These are phyloP conservation scores for Egretta garzetta DNA, from an alignment of 2,113 vertebrate species.

Conservation along the genomic window DNA sequence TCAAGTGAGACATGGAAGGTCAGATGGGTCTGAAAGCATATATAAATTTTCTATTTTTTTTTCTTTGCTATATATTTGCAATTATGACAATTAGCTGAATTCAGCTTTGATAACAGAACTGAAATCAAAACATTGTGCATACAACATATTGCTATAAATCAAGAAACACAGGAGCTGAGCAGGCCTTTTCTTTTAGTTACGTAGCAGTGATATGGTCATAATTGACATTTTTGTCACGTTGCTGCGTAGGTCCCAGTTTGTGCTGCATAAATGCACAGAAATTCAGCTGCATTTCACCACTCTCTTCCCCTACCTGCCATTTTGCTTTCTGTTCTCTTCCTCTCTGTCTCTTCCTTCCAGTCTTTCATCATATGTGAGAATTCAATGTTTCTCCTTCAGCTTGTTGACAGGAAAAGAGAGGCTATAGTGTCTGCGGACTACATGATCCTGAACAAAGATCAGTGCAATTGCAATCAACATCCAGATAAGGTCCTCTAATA, in stretches of 20 bases:
- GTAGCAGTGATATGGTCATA: background rate
- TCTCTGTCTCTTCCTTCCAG: background rate
- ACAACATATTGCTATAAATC: background rate
- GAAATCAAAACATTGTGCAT: background rate
- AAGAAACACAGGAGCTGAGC: background rate
- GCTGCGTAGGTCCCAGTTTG: background rate
- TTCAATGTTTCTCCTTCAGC: background rate
- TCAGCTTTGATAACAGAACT: background rate
- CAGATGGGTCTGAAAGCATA: background rate
- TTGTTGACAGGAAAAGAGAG: background rate
- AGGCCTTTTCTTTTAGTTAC: background rate
- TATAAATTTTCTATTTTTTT: background rate
- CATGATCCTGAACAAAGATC: background rate
- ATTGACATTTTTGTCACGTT: constrained; percentile 59
- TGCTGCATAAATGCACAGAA: constrained; percentile 33
- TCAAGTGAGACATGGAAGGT: background rate
- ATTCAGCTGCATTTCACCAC: background rate
- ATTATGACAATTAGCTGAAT: background rate
- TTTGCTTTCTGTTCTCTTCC: background rate
- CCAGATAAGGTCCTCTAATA: background rate
- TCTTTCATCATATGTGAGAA: background rate
- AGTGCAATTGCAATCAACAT: background rate
- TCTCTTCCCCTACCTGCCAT: background rate
- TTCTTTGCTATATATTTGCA: background rate
- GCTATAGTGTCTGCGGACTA: background rate